A percentile compares a stretch with the other conserved stretches of the same genome.
Conservation (phyloP, 1,140 invertebrate species). For the Papilio machaon region DNA sequence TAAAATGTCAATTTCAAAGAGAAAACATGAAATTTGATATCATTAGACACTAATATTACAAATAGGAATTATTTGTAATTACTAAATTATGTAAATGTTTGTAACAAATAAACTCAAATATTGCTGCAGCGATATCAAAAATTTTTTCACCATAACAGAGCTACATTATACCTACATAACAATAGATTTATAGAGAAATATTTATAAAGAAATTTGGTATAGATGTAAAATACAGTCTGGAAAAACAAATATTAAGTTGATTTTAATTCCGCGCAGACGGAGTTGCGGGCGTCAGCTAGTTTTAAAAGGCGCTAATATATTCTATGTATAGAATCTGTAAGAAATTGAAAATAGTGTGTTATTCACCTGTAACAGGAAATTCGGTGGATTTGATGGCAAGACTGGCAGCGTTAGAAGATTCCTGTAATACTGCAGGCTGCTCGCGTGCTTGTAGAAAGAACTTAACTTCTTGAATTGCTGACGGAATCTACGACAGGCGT, state of each 20-base stretch:
- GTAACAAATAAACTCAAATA: neutral
- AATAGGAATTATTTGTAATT: too few relatives aligned
- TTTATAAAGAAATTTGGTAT: too few relatives aligned
- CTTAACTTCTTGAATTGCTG: constrained; percentile 95
- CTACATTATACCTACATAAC: neutral
- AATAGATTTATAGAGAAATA: too few relatives aligned
- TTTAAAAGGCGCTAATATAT: too few relatives aligned
- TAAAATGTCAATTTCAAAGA: neutral
- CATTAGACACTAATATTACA: too few relatives aligned
- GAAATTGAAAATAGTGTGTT: neutral
- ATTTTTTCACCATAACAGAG: neutral
- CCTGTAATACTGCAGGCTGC: constrained; percentile 98
- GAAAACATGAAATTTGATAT: neutral
- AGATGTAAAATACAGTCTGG: too few relatives aligned
- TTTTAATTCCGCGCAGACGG: too few relatives aligned
- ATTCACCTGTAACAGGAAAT: constrained; percentile 94
- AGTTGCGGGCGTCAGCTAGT: too few relatives aligned
- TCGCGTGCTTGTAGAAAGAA: constrained; percentile 96
- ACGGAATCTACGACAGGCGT: constrained; percentile 73
- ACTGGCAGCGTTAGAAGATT: constrained; percentile 96
- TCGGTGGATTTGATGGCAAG: constrained; percentile 96
- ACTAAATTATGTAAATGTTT: neutral
- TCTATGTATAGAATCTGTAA: too few relatives aligned
- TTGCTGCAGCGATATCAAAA: neutral
- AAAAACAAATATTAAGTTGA: too few relatives aligned